Base-by-base conservation (phyloP, 2,797 vertebrate species). In the Argyrosomus regius region DNA sequence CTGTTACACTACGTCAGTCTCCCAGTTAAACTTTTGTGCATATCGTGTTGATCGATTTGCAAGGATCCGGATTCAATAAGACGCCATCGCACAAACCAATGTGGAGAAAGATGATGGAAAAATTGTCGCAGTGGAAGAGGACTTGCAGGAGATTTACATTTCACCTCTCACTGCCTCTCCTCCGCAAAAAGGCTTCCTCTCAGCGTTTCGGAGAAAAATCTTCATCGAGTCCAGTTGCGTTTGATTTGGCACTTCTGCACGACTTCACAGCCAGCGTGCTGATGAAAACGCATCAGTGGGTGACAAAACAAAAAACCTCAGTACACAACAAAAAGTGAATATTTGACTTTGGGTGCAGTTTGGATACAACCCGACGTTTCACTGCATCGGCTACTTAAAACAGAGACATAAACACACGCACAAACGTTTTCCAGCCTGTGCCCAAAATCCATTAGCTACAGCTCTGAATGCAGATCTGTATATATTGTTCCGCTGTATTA, bases 361-460 rank as follows among this genome's bases (percentile, higher is more conserved):
- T 12, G 58, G n/a, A 57, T 12, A 11, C 14, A 7, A 35, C 56
- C 10, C 52, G 50, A 46, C 24, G 26, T 54, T 53, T 75, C 59
- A 35, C 24, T 52, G 11, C 20, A 24, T 85, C 63, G 48, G 68
- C 43, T 31, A 2, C 77, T 75, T 45, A 53, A 43, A 84, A 43
- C 58, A 14, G 43, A 68, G 24, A 83, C 46, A 14, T 72, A 82
- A 85, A 87, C 77, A 84, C 71, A 60, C 3, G 1, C 66, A 58
- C 61, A 83, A 78, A 86, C 22, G 66, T 72, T 84, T 87, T 80
- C 83, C 80, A 75, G 72, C 75, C 65, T 6, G 18, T 2, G 56
- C 60, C 64, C 61, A 8, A 5, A 86, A 87, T 88, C 86, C 87
- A 88, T 90, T 87, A 70, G 87, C 77, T 56, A 35, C 86, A 78